These are phyloP conservation scores for Thumatha senex DNA, from an alignment of 2,888 invertebrate species.

Conservation along the genomic window DNA sequence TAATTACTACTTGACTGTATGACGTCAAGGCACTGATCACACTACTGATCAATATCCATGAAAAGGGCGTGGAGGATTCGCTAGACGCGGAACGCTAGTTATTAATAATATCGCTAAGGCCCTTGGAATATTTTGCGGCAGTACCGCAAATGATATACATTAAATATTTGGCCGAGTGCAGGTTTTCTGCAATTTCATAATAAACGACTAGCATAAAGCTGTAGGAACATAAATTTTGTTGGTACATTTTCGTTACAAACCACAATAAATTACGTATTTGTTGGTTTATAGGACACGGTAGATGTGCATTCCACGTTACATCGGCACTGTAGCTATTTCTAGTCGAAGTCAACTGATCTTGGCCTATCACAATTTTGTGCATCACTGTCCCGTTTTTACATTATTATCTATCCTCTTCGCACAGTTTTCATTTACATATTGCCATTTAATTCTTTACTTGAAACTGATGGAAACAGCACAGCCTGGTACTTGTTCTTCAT, in stretches of 20 bases:
- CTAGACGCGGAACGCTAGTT: no score
- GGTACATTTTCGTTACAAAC: conserved; percentile 10
- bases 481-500: no score
- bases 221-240: conserved; percentile 17
- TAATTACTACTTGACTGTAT: no score
- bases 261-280: conserved; percentile 16
- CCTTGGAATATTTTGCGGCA: background rate
- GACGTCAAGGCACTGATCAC: no score
- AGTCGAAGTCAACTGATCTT: conserved; percentile 5
- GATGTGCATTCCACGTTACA: conserved; percentile 1
- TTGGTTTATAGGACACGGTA: conserved; percentile 21
- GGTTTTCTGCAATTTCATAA: conserved; percentile 9
- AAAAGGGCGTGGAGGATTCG: no score
- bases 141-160: background rate
- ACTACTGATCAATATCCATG: no score
- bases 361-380: conserved; percentile 14
- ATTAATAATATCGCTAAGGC: background rate
- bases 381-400: background rate
- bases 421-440: no score
- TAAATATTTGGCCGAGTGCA: conserved; percentile 18
- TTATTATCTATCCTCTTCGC: background rate
- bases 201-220: conserved; percentile 8
- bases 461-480: no score
- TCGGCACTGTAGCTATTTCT: conserved; percentile 16
- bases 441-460: no score